These are phyloP conservation scores for Eriosoma lanigerum DNA, from an alignment of 1,140 invertebrate species.

Conservation along the genomic window DNA sequence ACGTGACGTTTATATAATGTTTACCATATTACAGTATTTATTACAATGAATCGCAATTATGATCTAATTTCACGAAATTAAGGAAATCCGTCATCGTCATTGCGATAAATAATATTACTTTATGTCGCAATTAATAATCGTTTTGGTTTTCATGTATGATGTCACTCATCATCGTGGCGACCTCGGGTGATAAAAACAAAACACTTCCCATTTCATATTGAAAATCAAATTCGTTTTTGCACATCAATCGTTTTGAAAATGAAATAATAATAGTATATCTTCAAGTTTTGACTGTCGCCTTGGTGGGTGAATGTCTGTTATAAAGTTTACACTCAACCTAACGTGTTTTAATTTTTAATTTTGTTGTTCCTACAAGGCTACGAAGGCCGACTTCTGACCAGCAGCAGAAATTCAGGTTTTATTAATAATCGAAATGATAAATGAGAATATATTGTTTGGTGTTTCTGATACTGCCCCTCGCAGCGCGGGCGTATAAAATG, in stretches of 20 bases:
- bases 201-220: not conserved
- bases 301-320: not conserved
- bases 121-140: not conserved
- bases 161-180: not conserved
- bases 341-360: not conserved
- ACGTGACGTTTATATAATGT: not conserved
- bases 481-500: not conserved
- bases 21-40: not conserved
- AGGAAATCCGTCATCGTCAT: not conserved
- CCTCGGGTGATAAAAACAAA: not conserved
- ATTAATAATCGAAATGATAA: not conserved
- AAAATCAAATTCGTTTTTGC: not conserved
- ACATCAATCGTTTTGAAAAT: constrained; percentile 2
- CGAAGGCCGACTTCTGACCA: constrained; percentile 3
- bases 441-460: not conserved
- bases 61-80: not conserved
- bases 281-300: not conserved
- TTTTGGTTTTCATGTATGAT: not conserved
- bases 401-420: not conserved
- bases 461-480: not conserved
- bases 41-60: not conserved
- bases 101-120: not conserved
- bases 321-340: not conserved
- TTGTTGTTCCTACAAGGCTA: too few relatives aligned
- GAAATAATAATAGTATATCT: not conserved